A percentile compares a stretch with the other conserved stretches of the same genome.
These are phyloP conservation scores for Ondatra zibethicus DNA, from an alignment of 2,113 vertebrate genomes.

Conservation along the genomic window DNA sequence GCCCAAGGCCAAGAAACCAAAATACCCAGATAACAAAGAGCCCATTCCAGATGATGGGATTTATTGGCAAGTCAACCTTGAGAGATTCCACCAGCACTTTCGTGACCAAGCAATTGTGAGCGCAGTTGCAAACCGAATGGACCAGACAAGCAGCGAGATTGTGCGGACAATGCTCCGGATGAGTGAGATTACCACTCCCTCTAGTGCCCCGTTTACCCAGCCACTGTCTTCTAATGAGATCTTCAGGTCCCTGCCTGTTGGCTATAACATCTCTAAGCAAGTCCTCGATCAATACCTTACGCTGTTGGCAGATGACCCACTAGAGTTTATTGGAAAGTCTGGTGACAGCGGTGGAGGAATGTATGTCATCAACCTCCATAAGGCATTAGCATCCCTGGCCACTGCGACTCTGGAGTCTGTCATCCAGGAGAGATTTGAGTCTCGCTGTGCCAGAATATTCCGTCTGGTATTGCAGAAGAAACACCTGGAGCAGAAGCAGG, in stretches of 20 bases:
- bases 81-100: slow-evolving; percentile 97
- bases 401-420: slow-evolving; percentile 94
- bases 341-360: slow-evolving; percentile 97
- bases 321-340: slow-evolving; percentile 95
- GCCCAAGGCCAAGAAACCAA: slow-evolving; percentile 82
- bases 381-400: slow-evolving; percentile 91
- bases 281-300: slow-evolving; percentile 96
- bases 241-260: slow-evolving; percentile 92
- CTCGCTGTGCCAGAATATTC: slow-evolving; percentile 95
- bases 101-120: slow-evolving; percentile 94
- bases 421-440: slow-evolving; percentile 96
- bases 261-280: slow-evolving; percentile 94
- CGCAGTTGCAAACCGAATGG: slow-evolving; percentile 95
- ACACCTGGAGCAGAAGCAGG: slow-evolving; percentile 98
- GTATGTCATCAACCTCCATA: slow-evolving; percentile 94
- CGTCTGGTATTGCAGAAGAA: slow-evolving; percentile 92
- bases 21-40: slow-evolving; percentile 83
- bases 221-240: slow-evolving; percentile 96
- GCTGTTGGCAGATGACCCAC: slow-evolving; percentile 94
- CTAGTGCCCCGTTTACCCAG: slow-evolving; percentile 90
- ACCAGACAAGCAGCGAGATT: slow-evolving; percentile 98
- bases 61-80: slow-evolving; percentile 96
- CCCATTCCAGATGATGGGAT: slow-evolving; percentile 91
- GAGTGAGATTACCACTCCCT: slow-evolving; percentile 95
- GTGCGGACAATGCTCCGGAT: slow-evolving; percentile 96